A percentile compares a stretch with the other conserved stretches of the same genome.
These are phyloP conservation scores for Himantopus leucocephalus DNA, from an alignment of 2,113 vertebrate species.

Conservation along the genomic window DNA sequence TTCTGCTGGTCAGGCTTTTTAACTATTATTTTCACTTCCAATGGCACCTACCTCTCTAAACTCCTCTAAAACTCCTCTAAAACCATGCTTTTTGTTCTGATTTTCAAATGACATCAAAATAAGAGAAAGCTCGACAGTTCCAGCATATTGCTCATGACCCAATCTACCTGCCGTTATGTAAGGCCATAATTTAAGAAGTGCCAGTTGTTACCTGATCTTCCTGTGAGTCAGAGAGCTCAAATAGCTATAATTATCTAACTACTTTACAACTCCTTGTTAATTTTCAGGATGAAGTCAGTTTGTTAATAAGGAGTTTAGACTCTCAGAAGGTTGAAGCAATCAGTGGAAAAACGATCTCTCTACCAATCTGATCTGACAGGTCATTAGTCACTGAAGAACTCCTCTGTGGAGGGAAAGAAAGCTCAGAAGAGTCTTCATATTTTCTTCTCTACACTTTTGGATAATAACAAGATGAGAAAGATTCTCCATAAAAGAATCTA, in stretches of 20 bases:
- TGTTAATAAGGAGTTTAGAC: not conserved
- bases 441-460: not conserved
- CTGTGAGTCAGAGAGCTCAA: not conserved
- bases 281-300: not conserved
- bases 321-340: not conserved
- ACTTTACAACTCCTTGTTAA: not conserved
- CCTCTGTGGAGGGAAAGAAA: not conserved
- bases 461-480: not conserved
- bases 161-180: not conserved
- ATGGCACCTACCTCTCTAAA: not conserved
- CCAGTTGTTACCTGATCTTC: not conserved
- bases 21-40: not conserved
- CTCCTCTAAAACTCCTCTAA: not conserved
- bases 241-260: not conserved
- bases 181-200: not conserved
- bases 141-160: not conserved
- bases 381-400: not conserved
- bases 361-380: not conserved
- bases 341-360: not conserved
- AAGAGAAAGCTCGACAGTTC: not conserved
- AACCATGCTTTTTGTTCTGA: not conserved
- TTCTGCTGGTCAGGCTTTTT: not conserved
- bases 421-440: not conserved
- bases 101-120: not conserved
- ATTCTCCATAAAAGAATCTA: not conserved